phyloP scores from a whole-genome alignment of 2,888 invertebrate genomes.

The Tipula confusa region DNA sequence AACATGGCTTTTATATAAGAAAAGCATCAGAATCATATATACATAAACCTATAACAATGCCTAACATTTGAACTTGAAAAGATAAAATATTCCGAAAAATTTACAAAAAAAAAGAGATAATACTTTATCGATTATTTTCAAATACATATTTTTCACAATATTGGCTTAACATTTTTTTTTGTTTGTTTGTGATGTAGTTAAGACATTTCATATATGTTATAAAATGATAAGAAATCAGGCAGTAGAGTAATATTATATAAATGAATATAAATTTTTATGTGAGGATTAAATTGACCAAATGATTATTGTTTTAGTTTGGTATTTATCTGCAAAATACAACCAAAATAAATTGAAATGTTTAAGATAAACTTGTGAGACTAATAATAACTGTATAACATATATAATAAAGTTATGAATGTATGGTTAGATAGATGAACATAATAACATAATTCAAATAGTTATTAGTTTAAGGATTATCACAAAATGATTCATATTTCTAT shows the following conservation, averaged over 20 bases:
- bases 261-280: not conserved
- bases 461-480: too few species aligned
- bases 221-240: not conserved
- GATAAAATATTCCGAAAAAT: not conserved
- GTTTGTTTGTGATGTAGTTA: too few species aligned
- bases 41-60: too few species aligned
- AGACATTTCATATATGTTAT: not conserved
- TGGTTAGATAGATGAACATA: too few species aligned
- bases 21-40: not conserved
- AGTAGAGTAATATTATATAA: not conserved
- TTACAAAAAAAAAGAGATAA: not conserved
- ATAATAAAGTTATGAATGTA: too few species aligned
- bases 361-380: not conserved
- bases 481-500: too few species aligned
- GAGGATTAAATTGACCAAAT: not conserved
- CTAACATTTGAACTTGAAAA: not conserved
- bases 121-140: not conserved
- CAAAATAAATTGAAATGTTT: not conserved
- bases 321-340: not conserved
- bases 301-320: slow-evolving; percentile 20
- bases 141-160: not conserved
- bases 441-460: too few species aligned
- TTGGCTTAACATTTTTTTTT: not conserved
- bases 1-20: too few species aligned
- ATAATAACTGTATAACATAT: not conserved